Percentiles rank a stretch among this genome's conserved stretches.
These are phyloP conservation scores for Pseudorhombus dupliciocellatus DNA, from an alignment of 2,113 vertebrate species.

Conservation along the genomic window DNA sequence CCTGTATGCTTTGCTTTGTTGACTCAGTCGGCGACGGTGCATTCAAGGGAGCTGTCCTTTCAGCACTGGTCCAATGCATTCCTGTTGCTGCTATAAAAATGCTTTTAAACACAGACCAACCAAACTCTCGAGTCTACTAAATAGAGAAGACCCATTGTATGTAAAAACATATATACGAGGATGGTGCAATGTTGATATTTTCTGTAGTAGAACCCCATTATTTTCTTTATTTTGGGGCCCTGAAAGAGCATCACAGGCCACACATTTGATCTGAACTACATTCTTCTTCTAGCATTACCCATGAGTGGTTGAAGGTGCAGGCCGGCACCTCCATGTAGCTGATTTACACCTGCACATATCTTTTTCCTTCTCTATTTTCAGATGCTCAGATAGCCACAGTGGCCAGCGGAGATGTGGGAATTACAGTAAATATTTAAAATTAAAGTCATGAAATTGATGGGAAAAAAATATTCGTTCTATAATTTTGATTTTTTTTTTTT, in stretches of 20 bases:
- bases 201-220: constrained; percentile 63
- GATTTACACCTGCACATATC: constrained; percentile 69
- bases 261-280: not conserved
- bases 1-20: constrained; percentile 70
- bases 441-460: constrained; percentile 66
- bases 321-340: constrained; percentile 69
- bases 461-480: constrained; percentile 59
- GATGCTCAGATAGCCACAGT: constrained; percentile 57
- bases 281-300: constrained; percentile 47
- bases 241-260: constrained; percentile 47
- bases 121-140: constrained; percentile 68
- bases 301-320: constrained; percentile 64
- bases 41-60: constrained; percentile 83
- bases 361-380: constrained; percentile 36
- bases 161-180: constrained; percentile 74
- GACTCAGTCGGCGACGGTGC: constrained; percentile 64
- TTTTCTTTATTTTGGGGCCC: constrained; percentile 24
- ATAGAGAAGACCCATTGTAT: constrained; percentile 71
- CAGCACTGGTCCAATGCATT: constrained; percentile 81
- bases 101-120: constrained; percentile 73
- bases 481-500: constrained; percentile 71
- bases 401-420: constrained; percentile 65
- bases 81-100: constrained; percentile 76
- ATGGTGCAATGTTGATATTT: constrained; percentile 80
- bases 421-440: constrained; percentile 60